Percentiles rank a stretch among this genome's conserved stretches.
These are phyloP conservation scores for Caligus rogercresseyi DNA, from an alignment of 1,140 invertebrate species.

Conservation along the genomic window DNA sequence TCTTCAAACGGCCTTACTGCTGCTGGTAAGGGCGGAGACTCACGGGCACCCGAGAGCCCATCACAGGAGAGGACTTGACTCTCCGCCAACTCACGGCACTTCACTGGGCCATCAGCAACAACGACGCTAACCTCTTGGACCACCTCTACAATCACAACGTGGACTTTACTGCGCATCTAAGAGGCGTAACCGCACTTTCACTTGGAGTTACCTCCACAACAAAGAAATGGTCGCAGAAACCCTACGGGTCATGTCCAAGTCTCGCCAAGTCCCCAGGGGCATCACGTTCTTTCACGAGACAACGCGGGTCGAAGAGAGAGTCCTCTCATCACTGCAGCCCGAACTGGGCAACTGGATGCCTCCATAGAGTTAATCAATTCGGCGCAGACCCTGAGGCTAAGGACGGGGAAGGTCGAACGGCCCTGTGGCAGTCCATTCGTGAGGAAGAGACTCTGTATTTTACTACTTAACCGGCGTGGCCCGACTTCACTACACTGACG, in stretches of 20 bases:
- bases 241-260: background rate
- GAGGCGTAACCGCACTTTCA: constrained; percentile 11
- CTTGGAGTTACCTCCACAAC: background rate
- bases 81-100: constrained; percentile 4
- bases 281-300: constrained; percentile 7
- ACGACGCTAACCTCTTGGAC: background rate
- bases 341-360: constrained; percentile 10
- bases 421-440: constrained; percentile 7
- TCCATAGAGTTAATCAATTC: background rate
- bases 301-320: constrained; percentile 11
- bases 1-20: background rate
- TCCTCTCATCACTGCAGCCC: constrained; percentile 10
- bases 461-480: background rate
- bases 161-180: constrained; percentile 2
- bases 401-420: constrained; percentile 11
- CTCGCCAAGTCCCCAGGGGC: background rate
- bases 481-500: constrained; percentile 1
- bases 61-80: background rate
- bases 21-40: background rate
- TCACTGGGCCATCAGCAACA: background rate
- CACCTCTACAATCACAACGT: background rate
- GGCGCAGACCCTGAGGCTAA: background rate
- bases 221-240: background rate
- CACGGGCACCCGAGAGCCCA: no score
- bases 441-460: constrained; percentile 2